Evolutionary conservation across 2,888 invertebrate genomes (phyloP).

Genomic region (Xestia ashworthii): DNA sequence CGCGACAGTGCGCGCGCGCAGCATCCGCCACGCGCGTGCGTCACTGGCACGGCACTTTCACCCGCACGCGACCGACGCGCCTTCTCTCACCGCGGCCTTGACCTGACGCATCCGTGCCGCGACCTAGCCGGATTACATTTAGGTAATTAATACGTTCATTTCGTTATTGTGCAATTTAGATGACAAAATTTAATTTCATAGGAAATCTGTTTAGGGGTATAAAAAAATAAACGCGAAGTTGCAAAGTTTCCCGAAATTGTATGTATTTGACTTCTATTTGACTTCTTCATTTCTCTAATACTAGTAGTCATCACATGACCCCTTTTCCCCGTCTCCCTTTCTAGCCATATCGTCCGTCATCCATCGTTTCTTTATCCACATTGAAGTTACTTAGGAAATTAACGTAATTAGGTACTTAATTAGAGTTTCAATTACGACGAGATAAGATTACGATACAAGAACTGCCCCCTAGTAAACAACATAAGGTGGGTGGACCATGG

Average conservation of each 20-base stretch:
- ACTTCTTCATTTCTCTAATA: too few species aligned
- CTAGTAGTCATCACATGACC: too few species aligned
- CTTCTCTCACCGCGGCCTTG: conserved; percentile 66
- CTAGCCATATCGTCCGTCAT: too few species aligned
- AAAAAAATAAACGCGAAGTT: background rate
- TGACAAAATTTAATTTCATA: background rate
- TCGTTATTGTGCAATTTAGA: background rate
- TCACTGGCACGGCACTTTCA: conserved; percentile 61
- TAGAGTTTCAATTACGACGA: background rate
- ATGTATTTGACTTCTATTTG: background rate
- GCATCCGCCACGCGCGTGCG: conserved; percentile 51
- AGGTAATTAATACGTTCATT: background rate
- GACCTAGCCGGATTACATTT: conserved; percentile 6
- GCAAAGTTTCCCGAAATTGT: too few species aligned
- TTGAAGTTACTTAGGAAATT: background rate
- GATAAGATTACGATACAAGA: background rate
- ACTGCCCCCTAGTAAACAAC: background rate
- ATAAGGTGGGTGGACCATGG: too few species aligned
- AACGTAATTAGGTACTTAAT: background rate
- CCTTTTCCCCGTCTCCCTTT: too few species aligned
- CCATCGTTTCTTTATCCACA: too few species aligned
- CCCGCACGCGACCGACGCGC: conserved; percentile 32
- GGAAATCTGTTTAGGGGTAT: background rate
- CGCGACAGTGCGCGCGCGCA: background rate
- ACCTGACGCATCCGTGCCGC: conserved; percentile 49